phyloP scores from a whole-genome alignment of 1,140 invertebrate genomes.

The Galendromus occidentalis region DNA sequence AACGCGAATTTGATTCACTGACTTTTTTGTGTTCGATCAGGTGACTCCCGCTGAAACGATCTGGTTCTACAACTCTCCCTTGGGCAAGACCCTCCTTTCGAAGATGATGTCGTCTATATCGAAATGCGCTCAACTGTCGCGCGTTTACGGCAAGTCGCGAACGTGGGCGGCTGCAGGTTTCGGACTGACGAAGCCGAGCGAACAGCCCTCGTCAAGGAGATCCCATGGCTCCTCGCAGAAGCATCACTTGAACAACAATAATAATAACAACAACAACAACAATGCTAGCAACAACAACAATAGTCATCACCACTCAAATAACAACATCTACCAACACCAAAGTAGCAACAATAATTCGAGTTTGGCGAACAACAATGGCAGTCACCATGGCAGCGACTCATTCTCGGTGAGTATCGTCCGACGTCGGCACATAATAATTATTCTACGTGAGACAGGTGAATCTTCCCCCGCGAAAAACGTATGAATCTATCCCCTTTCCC shows the following conservation, averaged over 20 bases:
- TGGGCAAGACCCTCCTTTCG: constrained; percentile 19
- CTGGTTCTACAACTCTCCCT: constrained; percentile 19
- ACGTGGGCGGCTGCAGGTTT: constrained; percentile 17
- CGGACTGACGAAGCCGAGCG: not conserved
- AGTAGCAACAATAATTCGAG: not conserved
- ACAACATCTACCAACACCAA: not conserved
- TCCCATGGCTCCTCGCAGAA: not conserved
- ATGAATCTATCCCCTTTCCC: too few species aligned
- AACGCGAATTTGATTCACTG: constrained; percentile 1
- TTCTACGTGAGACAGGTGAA: too few species aligned
- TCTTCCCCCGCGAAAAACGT: too few species aligned
- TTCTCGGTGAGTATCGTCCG: not conserved
- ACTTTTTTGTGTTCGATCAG: not conserved
- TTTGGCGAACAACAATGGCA: not conserved
- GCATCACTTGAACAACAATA: not conserved
- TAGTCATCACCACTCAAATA: not conserved
- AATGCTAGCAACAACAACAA: not conserved
- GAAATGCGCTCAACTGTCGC: constrained; percentile 17
- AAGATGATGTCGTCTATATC: constrained; percentile 20
- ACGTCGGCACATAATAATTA: not conserved
- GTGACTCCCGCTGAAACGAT: not conserved
- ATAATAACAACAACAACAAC: not conserved
- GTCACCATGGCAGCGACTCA: not conserved
- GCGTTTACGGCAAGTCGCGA: constrained; percentile 18
- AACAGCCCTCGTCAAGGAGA: constrained; percentile 1